A percentile compares a stretch with the other conserved stretches of the same genome.
These are phyloP conservation scores for Lordiphosa fenestrarum DNA, from an alignment of 2,888 invertebrate genomes.

Conservation along the genomic window DNA sequence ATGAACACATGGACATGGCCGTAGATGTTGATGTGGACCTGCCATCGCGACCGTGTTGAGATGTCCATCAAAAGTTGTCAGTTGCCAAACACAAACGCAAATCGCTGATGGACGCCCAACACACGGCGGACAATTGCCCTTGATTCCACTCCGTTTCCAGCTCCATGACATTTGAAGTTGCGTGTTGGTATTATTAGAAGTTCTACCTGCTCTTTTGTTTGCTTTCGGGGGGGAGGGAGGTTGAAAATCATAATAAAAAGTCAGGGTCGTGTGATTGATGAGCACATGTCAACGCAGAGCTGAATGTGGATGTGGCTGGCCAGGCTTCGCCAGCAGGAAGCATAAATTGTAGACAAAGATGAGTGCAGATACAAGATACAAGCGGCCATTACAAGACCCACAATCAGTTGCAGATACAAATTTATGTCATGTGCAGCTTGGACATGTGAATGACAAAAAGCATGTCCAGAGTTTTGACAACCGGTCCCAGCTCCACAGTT, in stretches of 20 bases:
- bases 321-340: conserved; percentile 42
- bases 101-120: conserved; percentile 23
- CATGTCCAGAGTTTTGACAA: conserved; percentile 59
- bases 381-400: conserved; percentile 36
- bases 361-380: conserved; percentile 38
- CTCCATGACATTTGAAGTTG: conserved; percentile 43
- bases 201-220: conserved; percentile 37
- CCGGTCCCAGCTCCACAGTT: conserved; percentile 36
- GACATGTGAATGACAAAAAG: conserved; percentile 43
- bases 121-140: conserved; percentile 32
- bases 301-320: conserved; percentile 16
- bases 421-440: conserved; percentile 54
- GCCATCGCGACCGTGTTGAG: conserved; percentile 49
- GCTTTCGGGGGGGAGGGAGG: conserved; percentile 3
- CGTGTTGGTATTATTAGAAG: conserved; percentile 63
- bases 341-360: conserved; percentile 59
- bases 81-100: conserved; percentile 28
- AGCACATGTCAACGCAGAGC: conserved; percentile 54
- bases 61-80: conserved; percentile 69
- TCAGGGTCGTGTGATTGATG: conserved; percentile 64
- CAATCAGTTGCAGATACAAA: conserved; percentile 53
- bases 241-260: conserved; percentile 39
- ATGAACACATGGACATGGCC: conserved; percentile 18
- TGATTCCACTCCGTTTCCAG: conserved; percentile 19
- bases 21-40: conserved; percentile 31